A percentile compares a stretch with the other conserved stretches of the same genome.
These are phyloP conservation scores for Tupaia tana DNA, from an alignment of 2,113 vertebrate species.

Conservation along the genomic window DNA sequence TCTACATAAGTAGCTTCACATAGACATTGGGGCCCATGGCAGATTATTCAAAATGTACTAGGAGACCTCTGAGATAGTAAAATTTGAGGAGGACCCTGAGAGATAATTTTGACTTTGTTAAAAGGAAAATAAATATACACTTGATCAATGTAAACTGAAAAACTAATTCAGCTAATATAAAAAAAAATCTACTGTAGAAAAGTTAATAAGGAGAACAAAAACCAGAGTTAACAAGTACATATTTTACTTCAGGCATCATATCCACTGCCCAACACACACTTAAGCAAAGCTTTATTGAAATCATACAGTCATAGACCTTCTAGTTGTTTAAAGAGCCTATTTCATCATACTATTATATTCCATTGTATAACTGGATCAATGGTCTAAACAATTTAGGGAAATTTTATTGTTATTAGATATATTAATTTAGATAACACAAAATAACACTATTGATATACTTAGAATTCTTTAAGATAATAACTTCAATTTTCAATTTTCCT, in stretches of 20 bases:
- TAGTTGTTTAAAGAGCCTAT: not conserved
- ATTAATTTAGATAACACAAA: not conserved
- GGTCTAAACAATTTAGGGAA: not conserved
- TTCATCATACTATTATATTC: not conserved
- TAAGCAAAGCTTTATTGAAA: not conserved
- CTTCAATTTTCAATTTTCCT: not conserved
- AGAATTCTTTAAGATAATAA: not conserved
- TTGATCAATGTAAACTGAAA: not conserved
- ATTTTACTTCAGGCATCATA: not conserved
- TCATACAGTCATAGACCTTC: not conserved
- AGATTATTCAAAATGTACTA: not conserved
- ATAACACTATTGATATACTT: not conserved
- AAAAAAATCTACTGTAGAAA: not conserved
- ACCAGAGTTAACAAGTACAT: not conserved
- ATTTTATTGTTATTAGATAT: not conserved
- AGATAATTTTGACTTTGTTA: not conserved
- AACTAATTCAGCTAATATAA: not conserved
- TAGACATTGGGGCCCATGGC: not conserved
- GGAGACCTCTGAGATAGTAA: not conserved
- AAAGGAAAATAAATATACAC: constrained; percentile 24
- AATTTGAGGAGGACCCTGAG: not conserved
- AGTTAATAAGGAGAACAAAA: not conserved
- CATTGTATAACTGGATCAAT: not conserved
- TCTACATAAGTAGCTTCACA: not conserved
- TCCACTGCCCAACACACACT: rapidly evolving